Evolutionary conservation across 2,888 invertebrate species (phyloP), one percentile per base, ranked within the genome.

Genomic region (Platycheirus rosarum): DNA sequence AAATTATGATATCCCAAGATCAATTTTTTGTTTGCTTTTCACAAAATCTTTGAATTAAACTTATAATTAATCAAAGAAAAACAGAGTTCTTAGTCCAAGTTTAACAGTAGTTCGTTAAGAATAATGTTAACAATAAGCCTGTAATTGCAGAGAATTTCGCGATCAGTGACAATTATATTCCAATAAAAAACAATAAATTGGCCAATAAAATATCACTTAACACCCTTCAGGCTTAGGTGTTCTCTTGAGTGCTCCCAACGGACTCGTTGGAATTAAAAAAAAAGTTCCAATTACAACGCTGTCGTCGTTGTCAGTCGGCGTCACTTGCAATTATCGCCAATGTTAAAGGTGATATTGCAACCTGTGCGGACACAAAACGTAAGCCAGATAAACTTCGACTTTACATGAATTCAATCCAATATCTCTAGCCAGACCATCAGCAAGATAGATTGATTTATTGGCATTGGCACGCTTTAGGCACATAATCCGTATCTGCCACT

Each of bases 391-490:
- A 57, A 49, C 65, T 44, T 44, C 65, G 35, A 77, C 42, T 60
- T 42, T 51, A 49, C 8, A 16, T 23, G 3, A 9, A 3, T 14
- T 48, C 14, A 23, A 53, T 20, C 9, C 37, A 18, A 13, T 44
- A 18, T 14, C 37, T 11, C 32, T 14, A 29, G 48, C 48, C 26
- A 23, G 18, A 16, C 44, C 48, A 60, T 71, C 71, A 49, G 35
- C 40, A 53, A 0, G 1, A 0, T 23, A 13, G 11, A 44, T 51
- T 74, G 74, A 79, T 74, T 79, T 79, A 79, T 79, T 63, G 68
- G 42, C 68, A 68, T 63, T 69, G 78, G 68, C 74, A 79, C 68
- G 78, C 74, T 66, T 68, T 35, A 48, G 78, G 62, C 73, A 37
- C 23, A 26, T 66, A 35, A 57, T 63, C 42, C 29, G 13, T 44